Base-by-base conservation (phyloP, 2,113 vertebrate genomes). In the Paradoxurus hermaphroditus region DNA sequence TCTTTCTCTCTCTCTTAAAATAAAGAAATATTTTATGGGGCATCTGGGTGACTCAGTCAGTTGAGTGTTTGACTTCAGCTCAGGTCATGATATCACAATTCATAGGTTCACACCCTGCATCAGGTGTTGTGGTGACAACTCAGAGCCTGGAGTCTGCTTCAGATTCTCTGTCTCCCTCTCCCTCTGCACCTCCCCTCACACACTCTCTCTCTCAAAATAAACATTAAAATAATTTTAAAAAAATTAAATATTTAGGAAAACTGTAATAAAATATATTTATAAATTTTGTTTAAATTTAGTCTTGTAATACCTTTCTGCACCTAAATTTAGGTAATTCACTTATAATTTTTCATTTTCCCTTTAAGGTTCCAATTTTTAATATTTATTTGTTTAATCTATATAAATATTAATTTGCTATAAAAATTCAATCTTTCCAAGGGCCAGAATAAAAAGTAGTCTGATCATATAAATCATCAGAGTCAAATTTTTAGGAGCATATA, bases 401-500 rank as follows among this genome's bases (percentile, higher is more conserved):
- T 3, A 67, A 10, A 70, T 70, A 81, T 31, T 59, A 87, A 83
- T 67, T 65, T 86, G 29, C 39, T 67, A 7, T 93, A 73, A 97
- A 96, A 51, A 90, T 16, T 25, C 4, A 59, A 0, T 75, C n/a
- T 96, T 70, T 29, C 14, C 56, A 44, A 23, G 25, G 19, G 34
- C 18, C 34, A 90, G 5, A 81, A 91, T 6, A 41, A 56, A 73
- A 95, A 93, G 27, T 72, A 31, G 14, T 44, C 21, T 29, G 14
- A 12, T 86, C 51, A 86, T 25, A 85, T 44, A 96, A 75, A 95
- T 75, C 86, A 95, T 36, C 53, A 89, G 62, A 86, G 65, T 59
- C 3, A 23, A 53, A 39, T 12, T 84, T 94, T 88, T 81, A 36
- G 77, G 96, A 96, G n/a, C 6, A 92, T 36, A 1, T 23, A 72